Conservation (phyloP, 2,797 vertebrate species). For the Scarus forsteni region DNA sequence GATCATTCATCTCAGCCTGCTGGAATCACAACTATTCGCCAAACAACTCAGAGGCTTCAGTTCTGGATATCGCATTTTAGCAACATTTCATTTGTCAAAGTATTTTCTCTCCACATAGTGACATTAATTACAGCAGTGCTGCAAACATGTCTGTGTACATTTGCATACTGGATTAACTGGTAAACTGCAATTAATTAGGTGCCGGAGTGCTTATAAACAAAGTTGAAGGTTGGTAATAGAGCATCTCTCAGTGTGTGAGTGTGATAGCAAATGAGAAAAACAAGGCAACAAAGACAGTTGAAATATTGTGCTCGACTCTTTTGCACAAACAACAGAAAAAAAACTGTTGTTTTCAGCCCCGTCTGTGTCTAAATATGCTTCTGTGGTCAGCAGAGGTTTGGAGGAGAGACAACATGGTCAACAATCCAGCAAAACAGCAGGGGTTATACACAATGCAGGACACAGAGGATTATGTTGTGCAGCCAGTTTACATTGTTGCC, state of each 20-base stretch:
- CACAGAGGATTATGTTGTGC: conserved; percentile 49
- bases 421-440: conserved; percentile 46
- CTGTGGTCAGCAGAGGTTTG: conserved; percentile 34
- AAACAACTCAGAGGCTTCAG: conserved; percentile 55
- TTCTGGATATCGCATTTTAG: conserved; percentile 64
- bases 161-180: conserved; percentile 55
- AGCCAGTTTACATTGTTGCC: conserved; percentile 43
- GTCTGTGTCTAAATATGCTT: conserved; percentile 30
- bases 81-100: conserved; percentile 56
- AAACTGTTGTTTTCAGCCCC: background rate
- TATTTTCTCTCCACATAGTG: conserved; percentile 32
- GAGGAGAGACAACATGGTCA: conserved; percentile 52
- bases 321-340: conserved; percentile 27
- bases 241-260: conserved; percentile 2
- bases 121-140: conserved; percentile 57
- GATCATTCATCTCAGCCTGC: conserved; percentile 76
- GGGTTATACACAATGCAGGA: conserved; percentile 46
- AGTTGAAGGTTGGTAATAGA: conserved; percentile 30
- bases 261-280: background rate
- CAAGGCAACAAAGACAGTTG: background rate
- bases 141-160: conserved; percentile 57
- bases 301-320: conserved; percentile 9
- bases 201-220: conserved; percentile 35
- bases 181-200: conserved; percentile 60
- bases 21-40: conserved; percentile 66